phyloP scores from a whole-genome alignment of 2,888 invertebrate species.

The Sisyra terminalis region DNA sequence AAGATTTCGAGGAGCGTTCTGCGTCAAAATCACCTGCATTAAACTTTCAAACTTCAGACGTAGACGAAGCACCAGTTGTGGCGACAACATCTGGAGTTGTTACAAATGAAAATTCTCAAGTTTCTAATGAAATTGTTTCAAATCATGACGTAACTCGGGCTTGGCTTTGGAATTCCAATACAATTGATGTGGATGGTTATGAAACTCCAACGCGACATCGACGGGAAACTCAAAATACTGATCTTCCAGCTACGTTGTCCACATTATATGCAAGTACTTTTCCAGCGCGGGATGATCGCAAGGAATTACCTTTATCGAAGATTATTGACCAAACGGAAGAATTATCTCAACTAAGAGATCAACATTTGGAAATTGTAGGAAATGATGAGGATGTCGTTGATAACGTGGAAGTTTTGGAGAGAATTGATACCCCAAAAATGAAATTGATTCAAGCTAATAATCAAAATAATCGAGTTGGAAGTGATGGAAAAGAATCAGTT shows the following conservation, averaged over 20 bases:
- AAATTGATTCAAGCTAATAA: too few relatives aligned
- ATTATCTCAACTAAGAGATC: too few relatives aligned
- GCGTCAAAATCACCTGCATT: constrained; percentile 10
- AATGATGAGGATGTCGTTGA: too few relatives aligned
- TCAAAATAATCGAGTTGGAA: too few relatives aligned
- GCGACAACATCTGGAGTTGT: constrained; percentile 12
- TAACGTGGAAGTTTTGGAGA: too few relatives aligned
- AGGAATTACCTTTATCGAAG: too few relatives aligned
- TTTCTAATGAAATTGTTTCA: constrained; percentile 10
- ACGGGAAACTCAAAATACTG: constrained; percentile 25
- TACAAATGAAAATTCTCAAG: constrained; percentile 13
- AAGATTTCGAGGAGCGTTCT: constrained; percentile 21
- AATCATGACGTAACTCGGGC: constrained; percentile 10
- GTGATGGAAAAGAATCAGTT: too few relatives aligned
- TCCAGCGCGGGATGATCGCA: neutral
- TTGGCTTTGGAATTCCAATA: constrained; percentile 26
- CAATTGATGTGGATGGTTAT: constrained; percentile 23
- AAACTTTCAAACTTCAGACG: constrained; percentile 12
- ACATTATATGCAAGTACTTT: constrained; percentile 2
- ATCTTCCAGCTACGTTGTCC: constrained; percentile 5
- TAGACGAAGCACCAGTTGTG: constrained; percentile 13
- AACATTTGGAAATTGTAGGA: too few relatives aligned
- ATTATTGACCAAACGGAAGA: too few relatives aligned
- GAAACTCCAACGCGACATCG: constrained; percentile 25
- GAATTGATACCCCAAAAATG: too few relatives aligned